Base-by-base conservation (phyloP, 2,113 vertebrate genomes). In the Fregetta grallaria region DNA sequence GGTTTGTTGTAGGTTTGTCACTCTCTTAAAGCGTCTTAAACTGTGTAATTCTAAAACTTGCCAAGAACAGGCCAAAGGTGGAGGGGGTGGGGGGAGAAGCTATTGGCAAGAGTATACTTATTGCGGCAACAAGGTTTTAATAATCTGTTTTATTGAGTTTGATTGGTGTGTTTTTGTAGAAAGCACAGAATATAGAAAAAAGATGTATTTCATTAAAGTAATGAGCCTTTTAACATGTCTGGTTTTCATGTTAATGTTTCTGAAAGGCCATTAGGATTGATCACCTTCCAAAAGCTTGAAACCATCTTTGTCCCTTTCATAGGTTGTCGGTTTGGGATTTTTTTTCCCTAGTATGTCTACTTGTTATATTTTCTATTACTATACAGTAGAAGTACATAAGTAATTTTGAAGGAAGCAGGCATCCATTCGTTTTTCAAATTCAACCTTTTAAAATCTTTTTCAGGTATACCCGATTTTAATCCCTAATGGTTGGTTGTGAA, bases 321-420 rank as follows among this genome's bases (percentile, higher is more conserved):
- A n/a, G 21, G 6, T 40, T 63, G 18, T 36, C 16, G 12, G 15
- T 49, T 70, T 76, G 38, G n/a, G 11, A 4, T 32, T 38, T 68
- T 86, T 84, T 59, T 3, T 38, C 38, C 36, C 25, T 92, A 11
- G 2, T 58, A 4, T 34, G 3, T 27, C 11, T 58, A 5, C n/a
- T 47, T 18, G 13, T 45, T 50, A 2, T 21, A 9, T 92, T 88
- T 81, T 56, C 32, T 81, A 0, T 65, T 71, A 7, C 38, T 52
- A 3, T 36, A 0, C 34, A 26, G 23, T 68, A 72, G 26, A 59
- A 83, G 34, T 36, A 8, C 3, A 0, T 21, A 38, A n/a, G 21
- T 53, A 29, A 62, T 63, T 94, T 71, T 72, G n/a, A 85, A 75
- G 47, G 21, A 85, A 59, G 19, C 9, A 55, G n/a, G 7, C 14